Conservation (phyloP, 2,113 vertebrate genomes). For the Potamarius usumacintae region DNA sequence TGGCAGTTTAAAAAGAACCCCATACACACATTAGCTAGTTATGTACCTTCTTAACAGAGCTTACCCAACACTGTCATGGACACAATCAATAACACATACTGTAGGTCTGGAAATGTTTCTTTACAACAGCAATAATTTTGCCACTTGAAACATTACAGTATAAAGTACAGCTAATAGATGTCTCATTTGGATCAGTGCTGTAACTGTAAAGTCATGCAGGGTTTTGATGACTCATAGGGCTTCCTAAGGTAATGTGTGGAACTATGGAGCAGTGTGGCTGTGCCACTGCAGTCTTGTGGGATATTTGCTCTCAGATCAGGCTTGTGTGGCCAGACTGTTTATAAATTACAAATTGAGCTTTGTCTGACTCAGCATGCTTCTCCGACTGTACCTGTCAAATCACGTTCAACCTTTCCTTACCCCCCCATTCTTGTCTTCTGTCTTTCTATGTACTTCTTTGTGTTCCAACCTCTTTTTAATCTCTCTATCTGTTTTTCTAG, state of each 20-base stretch:
- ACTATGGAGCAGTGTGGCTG: background rate
- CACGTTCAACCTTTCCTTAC: background rate
- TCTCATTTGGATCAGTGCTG: background rate
- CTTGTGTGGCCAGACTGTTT: conserved; percentile 13
- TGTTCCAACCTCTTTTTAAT: background rate
- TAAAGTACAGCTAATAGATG: background rate
- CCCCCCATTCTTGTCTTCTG: background rate
- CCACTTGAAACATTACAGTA: background rate
- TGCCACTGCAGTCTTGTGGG: conserved; percentile 17
- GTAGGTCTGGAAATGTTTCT: background rate
- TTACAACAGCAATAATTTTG: background rate
- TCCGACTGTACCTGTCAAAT: conserved; percentile 20
- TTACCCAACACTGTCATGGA: background rate
- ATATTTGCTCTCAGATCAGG: conserved; percentile 19
- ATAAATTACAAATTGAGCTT: conserved; percentile 23
- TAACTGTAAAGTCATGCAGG: background rate
- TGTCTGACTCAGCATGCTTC: conserved; percentile 30
- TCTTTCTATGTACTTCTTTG: background rate
- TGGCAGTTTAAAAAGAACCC: background rate
- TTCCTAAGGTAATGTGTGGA: background rate
- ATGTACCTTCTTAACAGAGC: background rate
- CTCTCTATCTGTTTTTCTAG: background rate
- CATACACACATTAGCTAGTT: background rate
- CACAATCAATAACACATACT: background rate
- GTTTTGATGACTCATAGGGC: conserved; percentile 20